Conservation (phyloP, 2,113 vertebrate species). For the Corythoichthys haematopterus region DNA sequence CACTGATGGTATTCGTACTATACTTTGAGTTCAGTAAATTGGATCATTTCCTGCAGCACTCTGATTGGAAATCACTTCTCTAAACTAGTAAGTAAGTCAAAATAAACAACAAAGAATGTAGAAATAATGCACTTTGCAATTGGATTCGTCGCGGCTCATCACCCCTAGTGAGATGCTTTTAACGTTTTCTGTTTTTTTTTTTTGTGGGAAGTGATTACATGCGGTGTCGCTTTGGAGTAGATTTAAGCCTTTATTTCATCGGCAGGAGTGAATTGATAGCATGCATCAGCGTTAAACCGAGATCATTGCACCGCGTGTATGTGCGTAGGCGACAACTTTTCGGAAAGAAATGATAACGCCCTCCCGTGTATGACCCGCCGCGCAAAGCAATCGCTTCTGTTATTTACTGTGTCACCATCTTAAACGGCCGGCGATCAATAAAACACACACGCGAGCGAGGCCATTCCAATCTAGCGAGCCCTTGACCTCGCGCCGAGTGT, state of each 20-base stretch:
- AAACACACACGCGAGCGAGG: conserved; percentile 21
- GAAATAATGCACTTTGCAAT: conserved; percentile 5
- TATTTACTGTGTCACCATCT: conserved; percentile 53
- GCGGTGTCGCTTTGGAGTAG: neutral
- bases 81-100: neutral
- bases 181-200: neutral
- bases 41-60: neutral
- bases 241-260: conserved; percentile 21
- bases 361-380: conserved; percentile 34
- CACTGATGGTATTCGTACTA: neutral
- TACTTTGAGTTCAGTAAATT: neutral
- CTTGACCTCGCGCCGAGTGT: conserved; percentile 37
- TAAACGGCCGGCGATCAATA: conserved; percentile 57
- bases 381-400: conserved; percentile 30
- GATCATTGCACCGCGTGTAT: conserved; percentile 10
- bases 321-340: conserved; percentile 1
- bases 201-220: neutral
- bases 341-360: conserved; percentile 31
- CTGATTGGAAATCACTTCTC: neutral
- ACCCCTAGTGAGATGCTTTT: neutral
- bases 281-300: conserved; percentile 10
- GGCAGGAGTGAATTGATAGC: conserved; percentile 11
- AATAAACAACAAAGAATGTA: conserved; percentile 2
- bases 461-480: conserved; percentile 36
- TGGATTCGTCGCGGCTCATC: neutral